Percentiles rank a stretch among this genome's conserved stretches.
Evolutionary conservation across 2,113 vertebrate species (phyloP).

Genomic region (Myrmecobius fasciatus): DNA sequence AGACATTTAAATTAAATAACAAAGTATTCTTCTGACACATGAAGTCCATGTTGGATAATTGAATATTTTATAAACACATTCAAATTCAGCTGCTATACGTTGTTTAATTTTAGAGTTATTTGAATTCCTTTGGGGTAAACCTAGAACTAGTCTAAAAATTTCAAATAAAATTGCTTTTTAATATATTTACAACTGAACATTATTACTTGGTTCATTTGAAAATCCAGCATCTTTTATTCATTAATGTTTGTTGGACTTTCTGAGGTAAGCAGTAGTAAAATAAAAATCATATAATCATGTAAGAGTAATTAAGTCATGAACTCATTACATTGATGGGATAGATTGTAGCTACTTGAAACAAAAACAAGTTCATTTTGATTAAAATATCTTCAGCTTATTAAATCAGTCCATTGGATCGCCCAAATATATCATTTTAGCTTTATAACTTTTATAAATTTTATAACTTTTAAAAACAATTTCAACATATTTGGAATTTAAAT

Average conservation of each 20-base stretch:
- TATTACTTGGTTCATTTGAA: conserved; percentile 42
- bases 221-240: conserved; percentile 58
- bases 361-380: conserved; percentile 79
- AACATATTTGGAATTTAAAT: conserved; percentile 12
- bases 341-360: conserved; percentile 67
- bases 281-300: conserved; percentile 73
- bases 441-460: neutral
- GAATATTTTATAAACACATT: conserved; percentile 34
- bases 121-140: conserved; percentile 37
- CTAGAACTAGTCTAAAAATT: conserved; percentile 45
- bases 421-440: conserved; percentile 45
- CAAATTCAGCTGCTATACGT: conserved; percentile 40
- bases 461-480: conserved; percentile 34
- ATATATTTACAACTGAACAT: conserved; percentile 56
- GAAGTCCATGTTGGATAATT: neutral
- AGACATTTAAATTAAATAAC: neutral
- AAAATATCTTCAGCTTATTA: conserved; percentile 61
- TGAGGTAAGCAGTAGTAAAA: conserved; percentile 75
- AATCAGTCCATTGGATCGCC: conserved; percentile 48
- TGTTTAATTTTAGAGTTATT: neutral
- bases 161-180: conserved; percentile 58
- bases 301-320: conserved; percentile 77
- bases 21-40: neutral
- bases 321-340: conserved; percentile 79
- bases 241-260: conserved; percentile 68